Conservation (phyloP, 2,888 invertebrate genomes). For the Ophioninae sp. region DNA sequence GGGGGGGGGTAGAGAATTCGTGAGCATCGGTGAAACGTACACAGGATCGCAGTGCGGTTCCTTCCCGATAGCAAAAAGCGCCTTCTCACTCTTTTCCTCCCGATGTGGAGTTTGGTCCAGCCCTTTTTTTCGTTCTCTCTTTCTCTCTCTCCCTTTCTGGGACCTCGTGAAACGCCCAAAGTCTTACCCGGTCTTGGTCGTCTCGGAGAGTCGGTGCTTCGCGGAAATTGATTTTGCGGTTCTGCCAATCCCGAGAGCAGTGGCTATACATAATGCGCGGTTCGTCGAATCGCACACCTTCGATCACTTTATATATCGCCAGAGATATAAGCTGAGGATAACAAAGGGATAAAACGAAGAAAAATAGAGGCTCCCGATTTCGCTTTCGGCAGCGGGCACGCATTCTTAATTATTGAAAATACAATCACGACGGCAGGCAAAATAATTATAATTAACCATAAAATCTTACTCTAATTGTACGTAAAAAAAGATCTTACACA, state of each 20-base stretch:
- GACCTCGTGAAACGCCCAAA: constrained; percentile 22
- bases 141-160: neutral
- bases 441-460: neutral
- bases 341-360: constrained; percentile 25
- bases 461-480: neutral
- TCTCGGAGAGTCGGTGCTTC: constrained; percentile 54
- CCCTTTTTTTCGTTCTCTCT: constrained; percentile 10
- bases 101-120: constrained; percentile 11
- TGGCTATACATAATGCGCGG: constrained; percentile 45
- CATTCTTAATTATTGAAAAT: neutral
- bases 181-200: constrained; percentile 49
- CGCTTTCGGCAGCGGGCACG: neutral
- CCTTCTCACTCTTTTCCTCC: constrained; percentile 32
- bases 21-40: constrained; percentile 59
- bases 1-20: constrained; percentile 46
- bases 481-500: too few relatives aligned
- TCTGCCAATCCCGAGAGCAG: constrained; percentile 51
- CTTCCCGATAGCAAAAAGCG: constrained; percentile 59
- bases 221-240: constrained; percentile 69
- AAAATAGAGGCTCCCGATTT: constrained; percentile 8
- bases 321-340: constrained; percentile 35
- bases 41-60: constrained; percentile 47
- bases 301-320: constrained; percentile 30
- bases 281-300: constrained; percentile 59
- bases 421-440: neutral